A percentile compares a stretch with the other conserved stretches of the same genome.
phyloP scores from a whole-genome alignment of 2,113 vertebrate species.

The Noctilio leporinus region DNA sequence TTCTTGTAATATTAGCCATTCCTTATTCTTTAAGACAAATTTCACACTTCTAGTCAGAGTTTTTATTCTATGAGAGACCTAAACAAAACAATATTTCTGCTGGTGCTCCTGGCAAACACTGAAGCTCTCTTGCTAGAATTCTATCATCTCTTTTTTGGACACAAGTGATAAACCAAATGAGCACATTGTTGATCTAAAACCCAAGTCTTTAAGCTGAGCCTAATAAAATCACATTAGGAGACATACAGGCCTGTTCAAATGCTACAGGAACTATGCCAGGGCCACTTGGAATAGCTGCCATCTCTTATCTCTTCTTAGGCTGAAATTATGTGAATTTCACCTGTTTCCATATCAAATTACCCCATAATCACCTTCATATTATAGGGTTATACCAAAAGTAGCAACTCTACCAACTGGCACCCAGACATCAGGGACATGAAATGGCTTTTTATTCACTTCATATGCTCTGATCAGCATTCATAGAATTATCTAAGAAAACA shows the following conservation, averaged over 20 bases:
- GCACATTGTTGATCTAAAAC: slow-evolving; percentile 47
- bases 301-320: slow-evolving; percentile 68
- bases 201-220: slow-evolving; percentile 35
- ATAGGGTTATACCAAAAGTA: slow-evolving; percentile 49
- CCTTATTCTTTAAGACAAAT: background rate
- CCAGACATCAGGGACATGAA: background rate
- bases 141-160: slow-evolving; percentile 54
- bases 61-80: slow-evolving; percentile 20
- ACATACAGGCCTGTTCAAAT: slow-evolving; percentile 52
- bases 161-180: slow-evolving; percentile 51
- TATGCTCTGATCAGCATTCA: background rate
- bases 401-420: slow-evolving; percentile 60
- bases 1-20: background rate
- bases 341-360: slow-evolving; percentile 73
- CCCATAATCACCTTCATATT: slow-evolving; percentile 61
- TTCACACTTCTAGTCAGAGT: background rate
- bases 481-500: background rate
- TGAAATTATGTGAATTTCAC: slow-evolving; percentile 72
- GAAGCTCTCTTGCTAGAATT: slow-evolving; percentile 38
- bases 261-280: slow-evolving; percentile 29
- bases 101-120: slow-evolving; percentile 31
- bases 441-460: slow-evolving; percentile 31
- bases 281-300: slow-evolving; percentile 57
- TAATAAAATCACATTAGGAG: slow-evolving; percentile 55
- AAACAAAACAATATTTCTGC: slow-evolving; percentile 22